Percentiles rank a stretch among this genome's conserved stretches.
These are phyloP conservation scores for Rhincodon typus DNA, from an alignment of 2,797 vertebrate genomes.

Conservation along the genomic window DNA sequence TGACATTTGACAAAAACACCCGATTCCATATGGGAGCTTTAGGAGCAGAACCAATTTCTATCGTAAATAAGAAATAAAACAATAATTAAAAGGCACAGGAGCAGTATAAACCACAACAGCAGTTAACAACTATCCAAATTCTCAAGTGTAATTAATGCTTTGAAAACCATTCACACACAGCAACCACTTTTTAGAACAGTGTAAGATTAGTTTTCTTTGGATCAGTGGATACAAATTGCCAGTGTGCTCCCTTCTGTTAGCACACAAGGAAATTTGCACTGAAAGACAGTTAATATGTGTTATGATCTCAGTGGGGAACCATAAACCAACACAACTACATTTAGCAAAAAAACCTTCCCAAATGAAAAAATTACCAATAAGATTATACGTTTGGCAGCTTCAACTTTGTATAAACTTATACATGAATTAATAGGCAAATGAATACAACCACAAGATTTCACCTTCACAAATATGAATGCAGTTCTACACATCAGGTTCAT, in stretches of 20 bases:
- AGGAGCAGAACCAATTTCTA: background rate
- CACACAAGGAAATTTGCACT: background rate
- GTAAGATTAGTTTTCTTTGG: background rate
- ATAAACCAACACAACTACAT: too few relatives aligned
- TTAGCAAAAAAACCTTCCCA: too few relatives aligned
- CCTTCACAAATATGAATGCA: too few relatives aligned
- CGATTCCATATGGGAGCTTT: background rate
- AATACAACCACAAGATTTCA: too few relatives aligned
- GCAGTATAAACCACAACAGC: background rate
- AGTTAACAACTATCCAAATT: background rate
- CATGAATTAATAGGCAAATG: too few relatives aligned
- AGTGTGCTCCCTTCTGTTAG: background rate
- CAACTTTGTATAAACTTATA: too few relatives aligned
- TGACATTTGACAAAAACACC: background rate
- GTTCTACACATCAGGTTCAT: too few relatives aligned
- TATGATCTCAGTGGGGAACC: too few relatives aligned
- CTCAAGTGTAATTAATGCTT: background rate
- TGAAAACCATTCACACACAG: background rate
- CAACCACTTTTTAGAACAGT: background rate
- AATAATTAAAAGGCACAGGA: background rate
- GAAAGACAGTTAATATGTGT: background rate
- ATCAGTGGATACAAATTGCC: background rate
- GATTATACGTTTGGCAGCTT: too few relatives aligned
- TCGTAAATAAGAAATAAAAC: background rate
- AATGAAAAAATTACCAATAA: too few relatives aligned